Conservation (phyloP, 2,888 invertebrate species). For the Heterodera filipjevi region DNA sequence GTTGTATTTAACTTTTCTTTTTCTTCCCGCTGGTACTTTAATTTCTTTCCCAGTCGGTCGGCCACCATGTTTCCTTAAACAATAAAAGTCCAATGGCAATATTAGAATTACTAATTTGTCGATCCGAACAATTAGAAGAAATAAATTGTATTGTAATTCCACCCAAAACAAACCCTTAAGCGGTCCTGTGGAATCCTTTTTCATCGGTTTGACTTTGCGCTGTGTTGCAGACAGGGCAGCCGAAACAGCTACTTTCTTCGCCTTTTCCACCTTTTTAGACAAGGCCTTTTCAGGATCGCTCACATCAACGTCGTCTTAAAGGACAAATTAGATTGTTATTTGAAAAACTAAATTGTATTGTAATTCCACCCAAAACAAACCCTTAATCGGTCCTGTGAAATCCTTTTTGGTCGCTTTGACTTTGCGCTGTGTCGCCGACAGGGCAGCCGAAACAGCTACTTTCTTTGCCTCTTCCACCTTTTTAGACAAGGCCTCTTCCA, state of each 20-base stretch:
- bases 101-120: no score
- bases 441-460: conserved; percentile 4
- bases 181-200: conserved; percentile 50
- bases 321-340: not conserved
- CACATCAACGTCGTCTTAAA: conserved; percentile 30
- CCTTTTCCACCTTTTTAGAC: conserved; percentile 29
- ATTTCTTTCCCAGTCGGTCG: conserved; percentile 79
- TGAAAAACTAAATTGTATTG: no score
- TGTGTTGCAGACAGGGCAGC: conserved; percentile 25
- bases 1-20: conserved; percentile 88
- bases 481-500: conserved; percentile 25
- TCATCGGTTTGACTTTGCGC: not conserved
- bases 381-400: conserved; percentile 56
- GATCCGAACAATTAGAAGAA: no score
- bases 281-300: conserved; percentile 35
- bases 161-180: conserved; percentile 57
- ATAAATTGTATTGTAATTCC: no score
- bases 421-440: conserved; percentile 22
- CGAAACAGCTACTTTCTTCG: conserved; percentile 28
- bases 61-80: conserved; percentile 31
- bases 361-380: no score
- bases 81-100: not conserved
- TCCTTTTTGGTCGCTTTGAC: conserved; percentile 27
- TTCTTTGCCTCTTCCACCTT: conserved; percentile 35
- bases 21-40: conserved; percentile 87